Evolutionary conservation across 2,888 invertebrate genomes (phyloP), one percentile per base, ranked within the genome.

Genomic region (Steinernema carpocapsae): DNA sequence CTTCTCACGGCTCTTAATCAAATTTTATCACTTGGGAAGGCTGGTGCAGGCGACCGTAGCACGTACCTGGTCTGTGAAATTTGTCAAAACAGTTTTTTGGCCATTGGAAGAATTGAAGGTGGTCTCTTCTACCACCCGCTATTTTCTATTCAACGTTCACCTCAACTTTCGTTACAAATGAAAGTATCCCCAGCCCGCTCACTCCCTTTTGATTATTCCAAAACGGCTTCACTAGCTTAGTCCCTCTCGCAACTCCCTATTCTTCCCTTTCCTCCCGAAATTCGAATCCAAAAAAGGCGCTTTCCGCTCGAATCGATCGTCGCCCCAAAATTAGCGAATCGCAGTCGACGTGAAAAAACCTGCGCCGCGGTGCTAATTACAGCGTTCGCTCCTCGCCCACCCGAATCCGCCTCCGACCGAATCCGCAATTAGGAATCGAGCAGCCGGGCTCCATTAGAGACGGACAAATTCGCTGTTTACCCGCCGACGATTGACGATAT

Each of bases 271-370:
- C 14, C 48, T 56, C 14, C 56, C 56, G 56, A 32, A 32, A 64
- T 17, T 64, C 48, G n/a, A 37, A 37, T 32, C 64, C 64, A 29
- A 64, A 64, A 64, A 64, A 64, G 64, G 10, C 26, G 32, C 29
- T 64, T 64, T 29, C 17, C 64, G 29, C 56, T 56, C 64, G 64
- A 29, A 64, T 64, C 64, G 64, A 64, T 64, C 19, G 17, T 22
- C 17, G 17, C 26, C 64, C 64, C 32, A 32, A 64, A 64, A 64
- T 64, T 64, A 64, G 64, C 64, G 64, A 64, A 64, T 64, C 64
- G 64, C 26, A 26, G 64, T 64, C 64, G 64, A 17, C 64, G 56
- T 64, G 29, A 7, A 32, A 64, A 64, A 64, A 64, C 24, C 64
- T 29, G 17, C 48, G 48, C 19, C 2, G 48, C 48, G 7, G n/a